phyloP scores from a whole-genome alignment of 1,140 invertebrate species.

The Periplaneta americana region DNA sequence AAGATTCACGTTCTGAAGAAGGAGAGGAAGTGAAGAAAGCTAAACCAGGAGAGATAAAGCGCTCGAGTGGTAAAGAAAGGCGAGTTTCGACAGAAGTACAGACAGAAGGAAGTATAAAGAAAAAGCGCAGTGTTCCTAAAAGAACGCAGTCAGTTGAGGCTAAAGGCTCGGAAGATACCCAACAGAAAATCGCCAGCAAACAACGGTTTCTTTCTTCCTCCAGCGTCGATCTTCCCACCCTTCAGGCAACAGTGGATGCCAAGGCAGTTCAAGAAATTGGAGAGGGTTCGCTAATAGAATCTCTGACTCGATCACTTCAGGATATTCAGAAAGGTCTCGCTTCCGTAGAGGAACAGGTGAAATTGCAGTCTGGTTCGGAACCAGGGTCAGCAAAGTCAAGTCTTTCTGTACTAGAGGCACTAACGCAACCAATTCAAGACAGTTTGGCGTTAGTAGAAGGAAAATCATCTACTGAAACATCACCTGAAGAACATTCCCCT shows the following conservation, averaged over 20 bases:
- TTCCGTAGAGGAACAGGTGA: conserved; percentile 19
- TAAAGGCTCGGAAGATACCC: neutral
- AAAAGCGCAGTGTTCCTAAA: neutral
- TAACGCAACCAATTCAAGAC: neutral
- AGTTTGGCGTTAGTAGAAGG: neutral
- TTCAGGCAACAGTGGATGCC: neutral
- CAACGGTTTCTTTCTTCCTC: neutral
- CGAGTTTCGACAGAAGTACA: neutral
- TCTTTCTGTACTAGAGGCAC: conserved; percentile 11
- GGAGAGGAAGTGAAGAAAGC: neutral
- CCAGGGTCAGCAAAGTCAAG: conserved; percentile 21
- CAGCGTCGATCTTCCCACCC: neutral
- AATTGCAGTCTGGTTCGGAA: conserved; percentile 2
- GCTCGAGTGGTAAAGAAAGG: neutral
- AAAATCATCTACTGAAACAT: neutral
- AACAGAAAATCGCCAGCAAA: neutral
- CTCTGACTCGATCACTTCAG: conserved; percentile 27
- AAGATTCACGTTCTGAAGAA: neutral
- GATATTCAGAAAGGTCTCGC: conserved; percentile 29
- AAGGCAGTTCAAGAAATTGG: neutral
- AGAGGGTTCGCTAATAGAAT: conserved; percentile 23
- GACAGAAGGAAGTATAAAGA: neutral
- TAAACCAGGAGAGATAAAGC: neutral
- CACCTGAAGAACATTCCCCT: neutral
- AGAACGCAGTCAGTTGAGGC: neutral